Evolutionary conservation across 2,113 vertebrate species (phyloP), one percentile per base, ranked within the genome.

Genomic region (Sardina pilchardus): DNA sequence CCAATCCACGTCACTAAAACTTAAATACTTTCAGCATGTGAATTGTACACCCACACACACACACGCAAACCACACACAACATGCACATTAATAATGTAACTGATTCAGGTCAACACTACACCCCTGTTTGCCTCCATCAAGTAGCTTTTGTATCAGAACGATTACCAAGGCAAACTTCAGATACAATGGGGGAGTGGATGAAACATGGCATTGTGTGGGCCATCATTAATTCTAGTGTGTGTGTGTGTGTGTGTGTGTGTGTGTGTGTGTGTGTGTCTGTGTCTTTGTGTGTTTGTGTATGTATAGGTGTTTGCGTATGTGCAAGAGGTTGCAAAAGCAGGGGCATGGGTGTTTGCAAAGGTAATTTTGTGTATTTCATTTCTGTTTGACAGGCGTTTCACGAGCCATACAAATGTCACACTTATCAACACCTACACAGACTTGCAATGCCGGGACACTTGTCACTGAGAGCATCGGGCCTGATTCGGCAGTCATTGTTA

Each of bases 91-190:
- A 21, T 19, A 53, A 47, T 47, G 12, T 53, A 4, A 53, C 48
- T 82, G 84, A 88, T 85, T 85, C 89, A 91, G 87, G 89, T 89
- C 90, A 81, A 6, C 86, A 36, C 91, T 85, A 67, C 86, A 86
- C 86, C 80, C 53, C 88, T 89, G 88, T 92, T 92, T 91, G 86
- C 87, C 86, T 84, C 83, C 42, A 88, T 91, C 88, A 91, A 91
- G 90, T 86, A 86, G 83, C 85, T 59, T 88, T 85, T 53, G 87
- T 87, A 85, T 39, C 87, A 82, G 87, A 82, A 84, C 85, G 90
- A 93, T 93, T 91, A 90, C 88, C 86, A 91, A 87, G 85, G 85
- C 87, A 92, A 93, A 92, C 88, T 87, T 88, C 90, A 17, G 0
- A 10, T 71, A 71, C 63, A 71, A 71, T 34, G 63, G 10, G 8